A percentile compares a stretch with the other conserved stretches of the same genome.
Evolutionary conservation across 2,888 invertebrate species (phyloP).

Genomic region (Proisotoma minuta): DNA sequence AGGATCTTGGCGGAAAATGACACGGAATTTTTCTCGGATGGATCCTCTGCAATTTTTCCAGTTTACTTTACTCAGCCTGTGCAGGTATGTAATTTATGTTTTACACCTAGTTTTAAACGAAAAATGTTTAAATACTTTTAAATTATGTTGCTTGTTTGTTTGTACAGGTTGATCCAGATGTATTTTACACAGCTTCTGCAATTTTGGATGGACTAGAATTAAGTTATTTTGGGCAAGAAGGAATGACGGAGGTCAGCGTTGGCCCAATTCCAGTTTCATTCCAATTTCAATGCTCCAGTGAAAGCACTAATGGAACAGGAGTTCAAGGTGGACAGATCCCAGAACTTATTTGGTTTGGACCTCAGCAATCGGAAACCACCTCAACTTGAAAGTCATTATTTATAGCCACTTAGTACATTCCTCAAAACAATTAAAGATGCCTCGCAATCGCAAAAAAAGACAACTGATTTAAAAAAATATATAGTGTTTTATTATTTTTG

Average conservation of each 20-base stretch:
- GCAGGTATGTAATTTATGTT: slow-evolving; percentile 49
- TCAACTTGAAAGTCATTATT: no score
- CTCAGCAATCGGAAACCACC: no score
- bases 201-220: slow-evolving; percentile 88
- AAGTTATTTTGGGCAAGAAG: slow-evolving; percentile 96
- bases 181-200: slow-evolving; percentile 92
- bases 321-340: slow-evolving; percentile 92
- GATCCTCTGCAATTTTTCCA: slow-evolving; percentile 92
- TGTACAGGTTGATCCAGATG: slow-evolving; percentile 90
- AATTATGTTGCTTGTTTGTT: no score
- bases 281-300: slow-evolving; percentile 95
- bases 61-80: slow-evolving; percentile 73
- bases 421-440: slow-evolving; percentile 46
- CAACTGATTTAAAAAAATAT: no score
- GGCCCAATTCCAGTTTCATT: slow-evolving; percentile 92
- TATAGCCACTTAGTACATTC: no score
- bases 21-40: slow-evolving; percentile 92
- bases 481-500: no score
- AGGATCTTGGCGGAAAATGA: slow-evolving; percentile 83
- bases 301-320: slow-evolving; percentile 95
- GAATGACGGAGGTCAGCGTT: slow-evolving; percentile 87
- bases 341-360: slow-evolving; percentile 91
- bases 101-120: neutral
- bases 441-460: neutral
- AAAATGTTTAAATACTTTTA: neutral